Conservation (phyloP, 2,113 vertebrate genomes). For the Dromiciops gliroides region DNA sequence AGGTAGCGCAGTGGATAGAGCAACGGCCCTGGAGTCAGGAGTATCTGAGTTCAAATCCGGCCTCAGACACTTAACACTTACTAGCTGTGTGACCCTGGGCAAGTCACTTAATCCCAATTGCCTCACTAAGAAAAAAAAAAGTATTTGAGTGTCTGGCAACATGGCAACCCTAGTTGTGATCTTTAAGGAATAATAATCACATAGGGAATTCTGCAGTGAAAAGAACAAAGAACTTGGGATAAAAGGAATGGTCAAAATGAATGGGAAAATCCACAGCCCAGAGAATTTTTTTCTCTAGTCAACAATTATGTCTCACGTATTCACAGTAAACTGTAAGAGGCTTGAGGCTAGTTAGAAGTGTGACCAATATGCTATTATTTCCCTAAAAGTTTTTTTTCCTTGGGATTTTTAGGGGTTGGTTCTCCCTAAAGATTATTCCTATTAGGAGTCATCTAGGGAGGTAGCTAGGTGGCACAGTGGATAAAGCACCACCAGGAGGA, state of each 20-base stretch:
- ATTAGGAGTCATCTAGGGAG: no score
- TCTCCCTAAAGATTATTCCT: no score
- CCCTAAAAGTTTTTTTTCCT: neutral
- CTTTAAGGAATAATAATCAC: neutral
- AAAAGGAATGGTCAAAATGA: neutral
- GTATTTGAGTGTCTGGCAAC: neutral
- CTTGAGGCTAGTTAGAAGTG: neutral
- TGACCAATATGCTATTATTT: neutral
- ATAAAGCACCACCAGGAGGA: no score
- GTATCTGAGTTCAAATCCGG: no score
- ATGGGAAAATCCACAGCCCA: neutral
- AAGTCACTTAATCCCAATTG: no score
- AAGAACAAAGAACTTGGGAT: neutral
- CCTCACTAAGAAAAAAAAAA: no score
- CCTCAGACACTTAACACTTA: no score
- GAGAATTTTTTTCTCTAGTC: neutral
- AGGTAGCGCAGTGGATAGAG: no score
- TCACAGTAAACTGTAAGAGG: neutral
- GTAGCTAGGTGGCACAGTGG: no score
- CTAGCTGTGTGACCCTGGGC: no score
- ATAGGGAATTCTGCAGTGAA: neutral
- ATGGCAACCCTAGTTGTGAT: neutral
- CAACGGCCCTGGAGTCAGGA: no score
- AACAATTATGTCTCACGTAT: neutral
- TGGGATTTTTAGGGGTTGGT: no score